phyloP scores from a whole-genome alignment of 2,888 invertebrate species.

The Mimachlamys varia region DNA sequence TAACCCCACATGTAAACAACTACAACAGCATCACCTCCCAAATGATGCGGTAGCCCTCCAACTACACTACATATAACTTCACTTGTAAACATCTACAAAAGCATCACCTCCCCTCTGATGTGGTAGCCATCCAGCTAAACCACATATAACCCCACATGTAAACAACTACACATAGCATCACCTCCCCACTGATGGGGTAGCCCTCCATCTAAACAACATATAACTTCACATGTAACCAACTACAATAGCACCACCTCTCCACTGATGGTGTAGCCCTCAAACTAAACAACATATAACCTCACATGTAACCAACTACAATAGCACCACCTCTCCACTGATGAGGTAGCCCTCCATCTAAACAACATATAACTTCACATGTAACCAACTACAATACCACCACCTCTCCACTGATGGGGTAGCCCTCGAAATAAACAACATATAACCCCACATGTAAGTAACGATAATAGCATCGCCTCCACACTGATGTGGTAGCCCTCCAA shows the following conservation, averaged over 20 bases:
- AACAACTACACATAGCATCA: no score
- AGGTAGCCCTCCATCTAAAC: no score
- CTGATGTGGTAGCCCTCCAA: slow-evolving; percentile 54
- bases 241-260: not conserved
- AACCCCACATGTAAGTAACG: slow-evolving; percentile 60
- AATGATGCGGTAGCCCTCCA: not conserved
- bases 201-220: not conserved
- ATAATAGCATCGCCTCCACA: slow-evolving; percentile 26
- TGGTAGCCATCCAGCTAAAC: no score
- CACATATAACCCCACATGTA: no score
- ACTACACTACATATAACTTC: not conserved
- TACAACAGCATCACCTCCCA: not conserved
- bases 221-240: no score
- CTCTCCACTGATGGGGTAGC: not conserved
- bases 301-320: no score
- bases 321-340: no score
- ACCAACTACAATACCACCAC: no score
- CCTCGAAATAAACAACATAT: not conserved
- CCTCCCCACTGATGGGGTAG: slow-evolving; percentile 60
- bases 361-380: no score
- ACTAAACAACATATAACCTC: not conserved
- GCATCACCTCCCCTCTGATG: no score
- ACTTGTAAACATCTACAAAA: not conserved
- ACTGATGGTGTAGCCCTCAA: not conserved
- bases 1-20: not conserved